Conservation (phyloP, 2,113 vertebrate genomes). For the Osmerus eperlanus region DNA sequence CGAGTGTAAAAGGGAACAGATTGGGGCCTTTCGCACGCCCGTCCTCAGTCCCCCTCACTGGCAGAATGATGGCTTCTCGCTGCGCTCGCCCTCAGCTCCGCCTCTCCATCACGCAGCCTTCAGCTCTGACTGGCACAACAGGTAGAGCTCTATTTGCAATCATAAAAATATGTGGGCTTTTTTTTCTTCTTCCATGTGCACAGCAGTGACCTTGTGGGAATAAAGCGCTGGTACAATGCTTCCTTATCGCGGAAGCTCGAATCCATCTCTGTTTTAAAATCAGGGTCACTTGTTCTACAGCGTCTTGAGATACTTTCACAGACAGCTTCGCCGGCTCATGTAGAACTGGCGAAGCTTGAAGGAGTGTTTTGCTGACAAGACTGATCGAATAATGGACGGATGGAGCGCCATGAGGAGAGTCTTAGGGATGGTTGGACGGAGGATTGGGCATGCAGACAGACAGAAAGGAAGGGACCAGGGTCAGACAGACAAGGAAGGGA, state of each 20-base stretch:
- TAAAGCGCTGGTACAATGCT: not conserved
- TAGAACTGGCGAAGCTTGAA: not conserved
- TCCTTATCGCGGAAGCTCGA: not conserved
- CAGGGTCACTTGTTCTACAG: not conserved
- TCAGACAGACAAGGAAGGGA: no score
- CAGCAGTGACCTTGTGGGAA: not conserved
- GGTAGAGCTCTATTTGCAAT: not conserved
- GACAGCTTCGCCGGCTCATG: not conserved
- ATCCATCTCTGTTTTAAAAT: slow-evolving; percentile 8
- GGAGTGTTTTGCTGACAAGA: not conserved
- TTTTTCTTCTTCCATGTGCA: not conserved
- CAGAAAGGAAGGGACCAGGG: no score
- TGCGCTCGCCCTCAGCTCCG: not conserved
- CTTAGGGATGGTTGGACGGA: not conserved
- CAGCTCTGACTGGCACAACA: not conserved
- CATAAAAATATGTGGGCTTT: not conserved
- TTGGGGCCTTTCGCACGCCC: slow-evolving; percentile 44
- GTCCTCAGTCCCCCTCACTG: not conserved
- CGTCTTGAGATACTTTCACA: not conserved
- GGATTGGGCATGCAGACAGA: no score
- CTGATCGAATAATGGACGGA: not conserved
- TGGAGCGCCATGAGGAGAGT: not conserved
- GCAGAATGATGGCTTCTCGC: not conserved
- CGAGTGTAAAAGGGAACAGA: slow-evolving; percentile 35
- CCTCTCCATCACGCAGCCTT: not conserved